Percentiles rank a stretch among this genome's conserved stretches.
Conservation (phyloP, 2,888 invertebrate species). For the Habroteleia sp. region DNA sequence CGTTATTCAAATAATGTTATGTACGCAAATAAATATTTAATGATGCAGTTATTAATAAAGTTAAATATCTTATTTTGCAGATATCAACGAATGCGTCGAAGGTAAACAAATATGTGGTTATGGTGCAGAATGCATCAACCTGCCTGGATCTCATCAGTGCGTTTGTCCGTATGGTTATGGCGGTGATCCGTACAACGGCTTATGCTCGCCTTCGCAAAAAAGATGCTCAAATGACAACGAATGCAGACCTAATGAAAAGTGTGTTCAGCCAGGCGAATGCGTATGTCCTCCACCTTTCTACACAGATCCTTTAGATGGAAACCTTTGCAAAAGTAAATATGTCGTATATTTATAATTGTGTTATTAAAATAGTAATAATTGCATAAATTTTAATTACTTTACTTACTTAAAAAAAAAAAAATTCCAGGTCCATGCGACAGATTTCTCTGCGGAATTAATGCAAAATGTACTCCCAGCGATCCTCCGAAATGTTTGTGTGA, state of each 20-base stretch:
- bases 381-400: too few relatives aligned
- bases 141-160: constrained; percentile 89
- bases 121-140: constrained; percentile 93
- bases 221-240: constrained; percentile 91
- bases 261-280: constrained; percentile 95
- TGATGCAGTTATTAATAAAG: too few relatives aligned
- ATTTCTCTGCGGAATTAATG: constrained; percentile 93
- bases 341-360: too few relatives aligned
- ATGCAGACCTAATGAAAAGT: constrained; percentile 93
- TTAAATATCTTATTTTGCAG: too few relatives aligned
- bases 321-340: constrained; percentile 90
- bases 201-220: constrained; percentile 91
- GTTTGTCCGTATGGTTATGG: constrained; percentile 90
- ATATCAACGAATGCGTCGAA: constrained; percentile 91
- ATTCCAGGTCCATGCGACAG: too few relatives aligned
- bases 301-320: constrained; percentile 89
- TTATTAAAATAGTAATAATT: too few relatives aligned
- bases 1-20: too few relatives aligned
- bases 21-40: too few relatives aligned
- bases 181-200: constrained; percentile 90
- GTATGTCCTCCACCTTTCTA: constrained; percentile 95
- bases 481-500: constrained; percentile 95
- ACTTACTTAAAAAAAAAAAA: too few relatives aligned
- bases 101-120: constrained; percentile 90
- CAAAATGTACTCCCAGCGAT: constrained; percentile 93